Conservation (phyloP, 2,888 invertebrate genomes). For the Pseudeuparius sepicola region DNA sequence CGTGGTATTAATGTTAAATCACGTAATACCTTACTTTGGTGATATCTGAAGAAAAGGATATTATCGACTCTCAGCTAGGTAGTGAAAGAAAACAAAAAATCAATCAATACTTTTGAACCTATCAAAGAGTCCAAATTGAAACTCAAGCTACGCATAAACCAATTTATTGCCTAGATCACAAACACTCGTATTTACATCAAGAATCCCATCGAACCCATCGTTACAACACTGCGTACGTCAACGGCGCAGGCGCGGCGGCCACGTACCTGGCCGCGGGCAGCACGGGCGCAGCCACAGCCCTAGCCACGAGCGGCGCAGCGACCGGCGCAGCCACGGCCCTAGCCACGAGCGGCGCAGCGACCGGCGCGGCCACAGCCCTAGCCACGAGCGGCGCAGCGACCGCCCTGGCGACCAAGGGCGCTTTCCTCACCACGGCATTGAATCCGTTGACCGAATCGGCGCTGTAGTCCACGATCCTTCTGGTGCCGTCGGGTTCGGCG, state of each 20-base stretch:
- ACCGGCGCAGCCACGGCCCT: slow-evolving; percentile 36
- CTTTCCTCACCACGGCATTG: slow-evolving; percentile 56
- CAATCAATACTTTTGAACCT: no score
- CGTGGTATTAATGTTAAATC: no score
- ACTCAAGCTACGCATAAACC: no score
- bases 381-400: slow-evolving; percentile 33
- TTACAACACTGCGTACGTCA: no score
- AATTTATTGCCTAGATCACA: no score
- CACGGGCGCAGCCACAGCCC: slow-evolving; percentile 21
- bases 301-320: slow-evolving; percentile 24
- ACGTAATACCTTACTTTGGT: no score
- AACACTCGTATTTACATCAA: no score
- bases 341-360: slow-evolving; percentile 20
- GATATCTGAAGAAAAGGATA: no score
- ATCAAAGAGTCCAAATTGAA: no score
- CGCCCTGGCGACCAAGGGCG: slow-evolving; percentile 41
- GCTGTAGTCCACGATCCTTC: slow-evolving; percentile 53
- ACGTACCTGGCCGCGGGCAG: slow-evolving; percentile 21
- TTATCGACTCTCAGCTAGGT: no score
- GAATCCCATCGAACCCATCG: no score
- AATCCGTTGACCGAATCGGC: slow-evolving; percentile 58
- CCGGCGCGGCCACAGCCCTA: slow-evolving; percentile 29
- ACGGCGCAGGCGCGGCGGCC: slow-evolving; percentile 11
- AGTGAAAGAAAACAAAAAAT: no score
- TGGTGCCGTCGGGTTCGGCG: slow-evolving; percentile 54